A percentile compares a stretch with the other conserved stretches of the same genome.
Evolutionary conservation across 2,113 vertebrate species (phyloP).

Genomic region (Rhagologus leucostigma): DNA sequence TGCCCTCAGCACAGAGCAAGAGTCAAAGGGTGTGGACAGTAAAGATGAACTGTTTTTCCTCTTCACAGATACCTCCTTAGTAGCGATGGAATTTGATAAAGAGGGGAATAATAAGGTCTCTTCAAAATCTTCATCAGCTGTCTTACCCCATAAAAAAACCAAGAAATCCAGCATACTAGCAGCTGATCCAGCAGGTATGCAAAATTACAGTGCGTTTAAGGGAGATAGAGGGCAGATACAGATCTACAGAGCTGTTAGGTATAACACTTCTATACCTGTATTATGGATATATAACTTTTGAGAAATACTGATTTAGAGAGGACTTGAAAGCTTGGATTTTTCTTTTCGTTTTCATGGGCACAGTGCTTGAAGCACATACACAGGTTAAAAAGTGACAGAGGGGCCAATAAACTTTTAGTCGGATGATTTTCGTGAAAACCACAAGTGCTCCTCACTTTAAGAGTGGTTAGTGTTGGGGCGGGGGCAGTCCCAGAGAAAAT

Average conservation of each 20-base stretch:
- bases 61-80: slow-evolving; percentile 40
- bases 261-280: not conserved
- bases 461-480: not conserved
- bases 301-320: not conserved
- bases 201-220: not conserved
- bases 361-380: not conserved
- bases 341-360: not conserved
- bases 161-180: slow-evolving; percentile 30
- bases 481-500: not conserved
- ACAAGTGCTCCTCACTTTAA: not conserved
- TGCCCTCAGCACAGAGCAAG: not conserved
- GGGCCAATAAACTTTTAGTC: not conserved
- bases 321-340: not conserved
- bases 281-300: not conserved
- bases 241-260: not conserved
- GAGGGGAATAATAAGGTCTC: slow-evolving; percentile 37
- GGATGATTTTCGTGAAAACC: not conserved
- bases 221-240: not conserved
- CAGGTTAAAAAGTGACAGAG: not conserved
- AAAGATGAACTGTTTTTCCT: not conserved
- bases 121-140: not conserved
- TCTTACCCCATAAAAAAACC: slow-evolving; percentile 43
- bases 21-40: not conserved
- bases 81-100: slow-evolving; percentile 50
- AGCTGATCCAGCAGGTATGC: slow-evolving; percentile 52